Conservation (phyloP, 1,140 invertebrate species). For the Drepana arcuata region DNA sequence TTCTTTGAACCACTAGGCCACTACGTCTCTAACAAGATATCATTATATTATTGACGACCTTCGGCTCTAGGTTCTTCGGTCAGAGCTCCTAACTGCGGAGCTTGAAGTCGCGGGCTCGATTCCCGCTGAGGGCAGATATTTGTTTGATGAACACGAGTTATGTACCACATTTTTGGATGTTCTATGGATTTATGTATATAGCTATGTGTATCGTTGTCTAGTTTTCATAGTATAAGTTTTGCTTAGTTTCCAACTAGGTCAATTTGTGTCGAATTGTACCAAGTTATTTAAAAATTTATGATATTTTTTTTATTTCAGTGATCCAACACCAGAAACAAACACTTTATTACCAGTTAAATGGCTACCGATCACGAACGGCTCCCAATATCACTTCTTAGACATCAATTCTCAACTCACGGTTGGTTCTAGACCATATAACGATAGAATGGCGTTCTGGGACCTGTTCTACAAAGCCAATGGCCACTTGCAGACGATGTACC, state of each 20-base stretch:
- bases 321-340: conserved; percentile 33
- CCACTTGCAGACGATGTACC: background rate
- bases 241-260: no score
- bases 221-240: no score
- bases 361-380: conserved; percentile 18
- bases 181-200: no score
- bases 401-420: conserved; percentile 23
- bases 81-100: no score
- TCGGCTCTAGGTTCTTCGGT: background rate
- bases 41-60: background rate
- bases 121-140: no score
- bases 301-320: conserved; percentile 30
- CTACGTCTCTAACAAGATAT: no score
- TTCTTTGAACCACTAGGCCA: no score
- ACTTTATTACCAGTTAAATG: conserved; percentile 26
- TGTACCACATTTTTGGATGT: no score
- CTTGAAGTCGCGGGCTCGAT: no score
- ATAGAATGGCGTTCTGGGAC: conserved; percentile 35
- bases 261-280: no score
- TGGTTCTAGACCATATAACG: conserved; percentile 18
- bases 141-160: no score
- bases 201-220: no score
- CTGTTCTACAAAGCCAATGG: conserved; percentile 23
- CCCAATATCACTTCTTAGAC: conserved; percentile 23
- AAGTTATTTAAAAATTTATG: conserved; percentile 2